Evolutionary conservation across 2,797 vertebrate genomes (phyloP), one percentile per base, ranked within the genome.

Genomic region (Natrix natrix): DNA sequence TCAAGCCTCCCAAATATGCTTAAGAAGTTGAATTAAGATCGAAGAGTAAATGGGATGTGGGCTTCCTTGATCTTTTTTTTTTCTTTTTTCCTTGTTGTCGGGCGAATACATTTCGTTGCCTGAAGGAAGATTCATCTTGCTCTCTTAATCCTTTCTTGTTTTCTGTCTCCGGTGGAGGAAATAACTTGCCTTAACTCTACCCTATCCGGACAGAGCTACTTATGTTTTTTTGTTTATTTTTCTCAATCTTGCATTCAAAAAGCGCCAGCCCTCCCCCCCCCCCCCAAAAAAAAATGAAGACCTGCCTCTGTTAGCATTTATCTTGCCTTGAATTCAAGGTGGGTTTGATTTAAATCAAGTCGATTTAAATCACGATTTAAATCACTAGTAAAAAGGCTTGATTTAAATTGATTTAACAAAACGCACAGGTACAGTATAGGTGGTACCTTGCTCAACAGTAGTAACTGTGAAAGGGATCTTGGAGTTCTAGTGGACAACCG

Each of bases 21-120:
- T 92, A 86, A 94, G 88, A 88, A 93, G 91, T 54, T 1, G 1
- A 43, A 32, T 59, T 93, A 89, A 93, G 92, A 93, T 54, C 66
- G 22, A n/a, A 93, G 93, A 59, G 94, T 43, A 78, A 94, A 93
- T 95, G 95, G 96, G 96, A 97, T 95, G 96, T 91, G 93, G 59
- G 56, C 94, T 93, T 93, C 86, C 94, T 59, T 60, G 17, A 52
- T 93, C 60, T 92, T 88, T 22, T 55, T 55, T 92, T 88, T 14
- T 52, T 52, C 2, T 52, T 52, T 5, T 52, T 7, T 7, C 5
- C 6, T 52, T 91, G 90, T 83, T 37, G 91, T 66, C 90, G 92
- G 93, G 94, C 4, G 0, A 26, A 93, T 61, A 92, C 6, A 92
- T 94, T 93, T 94, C 16, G 11, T 32, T 69, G 88, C 95, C 93